Evolutionary conservation across 2,797 vertebrate genomes (phyloP).

Genomic region (Lerista edwardsae): DNA sequence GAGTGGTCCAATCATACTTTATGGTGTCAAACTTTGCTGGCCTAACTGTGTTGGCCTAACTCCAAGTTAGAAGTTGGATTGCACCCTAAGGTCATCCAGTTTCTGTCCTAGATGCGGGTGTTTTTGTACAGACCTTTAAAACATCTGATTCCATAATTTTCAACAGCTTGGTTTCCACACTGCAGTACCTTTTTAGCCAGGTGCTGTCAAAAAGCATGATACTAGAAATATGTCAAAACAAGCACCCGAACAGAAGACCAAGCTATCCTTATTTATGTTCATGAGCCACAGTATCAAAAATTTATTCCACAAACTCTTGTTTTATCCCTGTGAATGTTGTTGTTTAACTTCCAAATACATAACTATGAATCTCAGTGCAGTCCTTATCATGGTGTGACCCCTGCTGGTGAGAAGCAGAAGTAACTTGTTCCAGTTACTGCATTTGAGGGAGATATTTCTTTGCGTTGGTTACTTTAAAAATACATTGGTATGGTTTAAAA

Average conservation of each 20-base stretch:
- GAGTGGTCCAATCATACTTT: too few relatives aligned
- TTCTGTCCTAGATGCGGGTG: too few relatives aligned
- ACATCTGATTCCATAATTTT: neutral
- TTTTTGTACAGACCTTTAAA: too few relatives aligned
- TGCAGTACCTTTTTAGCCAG: neutral
- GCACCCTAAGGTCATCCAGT: too few relatives aligned
- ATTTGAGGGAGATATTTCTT: neutral
- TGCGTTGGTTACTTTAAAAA: too few relatives aligned
- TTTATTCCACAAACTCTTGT: neutral
- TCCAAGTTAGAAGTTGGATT: too few relatives aligned
- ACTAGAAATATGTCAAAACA: neutral
- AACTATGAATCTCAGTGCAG: neutral
- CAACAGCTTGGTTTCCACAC: too few relatives aligned
- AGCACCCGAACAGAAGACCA: neutral
- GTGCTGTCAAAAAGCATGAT: neutral
- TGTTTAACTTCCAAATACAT: fast-evolving
- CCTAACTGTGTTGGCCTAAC: too few relatives aligned
- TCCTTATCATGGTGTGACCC: constrained; percentile 34
- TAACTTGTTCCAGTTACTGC: neutral
- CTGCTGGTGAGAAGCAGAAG: constrained; percentile 49
- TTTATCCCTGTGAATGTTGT: neutral
- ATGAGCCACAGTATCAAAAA: neutral
- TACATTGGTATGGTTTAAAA: neutral
- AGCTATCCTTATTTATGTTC: neutral
- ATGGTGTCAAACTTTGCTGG: too few relatives aligned